Conservation (phyloP, 2,888 invertebrate genomes). For the Melanchra persicariae region DNA sequence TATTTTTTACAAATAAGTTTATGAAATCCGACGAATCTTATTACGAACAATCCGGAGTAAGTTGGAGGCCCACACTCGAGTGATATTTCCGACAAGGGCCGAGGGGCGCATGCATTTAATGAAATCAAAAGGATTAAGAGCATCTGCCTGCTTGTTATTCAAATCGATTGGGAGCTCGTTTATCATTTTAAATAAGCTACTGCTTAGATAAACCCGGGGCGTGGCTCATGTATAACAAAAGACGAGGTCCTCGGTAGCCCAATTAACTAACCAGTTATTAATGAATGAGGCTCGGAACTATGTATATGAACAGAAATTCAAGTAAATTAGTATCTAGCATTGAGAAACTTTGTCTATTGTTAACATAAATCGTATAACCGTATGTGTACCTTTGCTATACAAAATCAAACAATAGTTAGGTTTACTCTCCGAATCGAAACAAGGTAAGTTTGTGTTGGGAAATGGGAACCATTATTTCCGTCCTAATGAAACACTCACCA, state of each 20-base stretch:
- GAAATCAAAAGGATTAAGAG: slow-evolving; percentile 91
- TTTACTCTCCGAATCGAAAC: slow-evolving; percentile 34
- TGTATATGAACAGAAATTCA: slow-evolving; percentile 60
- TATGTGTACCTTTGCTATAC: slow-evolving; percentile 38
- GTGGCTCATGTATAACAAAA: slow-evolving; percentile 88
- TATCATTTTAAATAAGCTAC: slow-evolving; percentile 90
- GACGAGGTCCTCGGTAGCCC: slow-evolving; percentile 84
- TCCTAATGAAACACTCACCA: slow-evolving; percentile 65
- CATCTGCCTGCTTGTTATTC: slow-evolving; percentile 91
- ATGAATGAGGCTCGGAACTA: slow-evolving; percentile 74
- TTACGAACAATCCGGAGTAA: slow-evolving; percentile 82
- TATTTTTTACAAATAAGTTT: slow-evolving; percentile 69
- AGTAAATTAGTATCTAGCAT: slow-evolving; percentile 70
- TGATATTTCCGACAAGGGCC: slow-evolving; percentile 90
- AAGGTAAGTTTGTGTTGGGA: slow-evolving; percentile 50
- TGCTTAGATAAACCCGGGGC: slow-evolving; percentile 89
- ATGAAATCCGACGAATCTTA: slow-evolving; percentile 76
- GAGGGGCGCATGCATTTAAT: slow-evolving; percentile 90
- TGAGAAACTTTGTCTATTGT: slow-evolving; percentile 49
- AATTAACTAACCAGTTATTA: slow-evolving; percentile 87
- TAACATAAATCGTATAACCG: slow-evolving; percentile 39
- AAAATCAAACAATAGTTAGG: slow-evolving; percentile 55
- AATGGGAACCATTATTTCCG: slow-evolving; percentile 69
- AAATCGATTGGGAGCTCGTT: slow-evolving; percentile 90
- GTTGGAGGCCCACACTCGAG: slow-evolving; percentile 84